Conservation (phyloP, 1,140 invertebrate genomes). For the Grapholita molesta region DNA sequence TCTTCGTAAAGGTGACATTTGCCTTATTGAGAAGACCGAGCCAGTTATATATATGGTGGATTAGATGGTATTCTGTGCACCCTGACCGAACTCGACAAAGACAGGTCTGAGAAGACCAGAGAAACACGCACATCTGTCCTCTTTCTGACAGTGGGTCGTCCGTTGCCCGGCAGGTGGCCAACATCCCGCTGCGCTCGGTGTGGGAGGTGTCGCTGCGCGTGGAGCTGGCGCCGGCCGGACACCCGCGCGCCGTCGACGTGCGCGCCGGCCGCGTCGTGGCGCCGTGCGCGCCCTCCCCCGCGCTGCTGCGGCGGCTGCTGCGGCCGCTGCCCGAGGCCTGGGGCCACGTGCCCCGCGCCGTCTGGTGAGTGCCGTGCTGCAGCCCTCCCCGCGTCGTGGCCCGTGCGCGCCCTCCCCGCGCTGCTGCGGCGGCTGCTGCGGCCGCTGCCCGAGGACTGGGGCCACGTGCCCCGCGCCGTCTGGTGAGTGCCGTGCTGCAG, state of each 20-base stretch:
- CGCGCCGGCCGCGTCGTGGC: slow-evolving; percentile 19
- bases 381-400: not conserved
- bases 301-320: slow-evolving; percentile 21
- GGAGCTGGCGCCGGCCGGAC: slow-evolving; percentile 34
- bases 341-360: slow-evolving; percentile 49
- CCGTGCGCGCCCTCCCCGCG: not conserved
- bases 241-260: slow-evolving; percentile 37
- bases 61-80: too few species aligned
- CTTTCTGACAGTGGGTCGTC: too few species aligned
- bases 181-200: slow-evolving; percentile 48
- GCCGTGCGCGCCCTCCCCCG: not conserved
- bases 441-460: not conserved
- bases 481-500: too few species aligned
- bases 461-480: slow-evolving; percentile 29
- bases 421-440: too few species aligned
- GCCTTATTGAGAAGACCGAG: too few species aligned
- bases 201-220: slow-evolving; percentile 50
- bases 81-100: too few species aligned
- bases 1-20: too few species aligned
- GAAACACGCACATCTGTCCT: too few species aligned
- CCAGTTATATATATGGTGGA: too few species aligned
- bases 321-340: slow-evolving; percentile 39
- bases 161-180: slow-evolving; percentile 65
- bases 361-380: slow-evolving; percentile 41
- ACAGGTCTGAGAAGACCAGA: too few species aligned